phyloP scores from a whole-genome alignment of 2,113 vertebrate species.

The Furnarius figulus region DNA sequence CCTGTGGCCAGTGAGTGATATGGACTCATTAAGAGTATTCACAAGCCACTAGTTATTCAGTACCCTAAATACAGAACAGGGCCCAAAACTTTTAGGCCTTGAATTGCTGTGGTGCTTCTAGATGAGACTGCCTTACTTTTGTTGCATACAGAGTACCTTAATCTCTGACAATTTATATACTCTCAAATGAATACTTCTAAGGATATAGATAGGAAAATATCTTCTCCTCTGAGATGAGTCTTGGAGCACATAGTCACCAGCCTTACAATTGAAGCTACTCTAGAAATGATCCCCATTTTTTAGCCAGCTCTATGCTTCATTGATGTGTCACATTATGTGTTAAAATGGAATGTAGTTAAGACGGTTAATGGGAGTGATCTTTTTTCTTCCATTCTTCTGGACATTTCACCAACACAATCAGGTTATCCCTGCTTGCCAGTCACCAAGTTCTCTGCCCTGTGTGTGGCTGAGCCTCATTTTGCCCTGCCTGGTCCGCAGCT shows the following conservation, averaged over 20 bases:
- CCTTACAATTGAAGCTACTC: not conserved
- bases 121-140: not conserved
- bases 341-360: not conserved
- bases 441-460: rapidly evolving
- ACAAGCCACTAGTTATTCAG: not conserved
- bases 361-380: not conserved
- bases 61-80: not conserved
- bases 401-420: not conserved
- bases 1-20: not conserved
- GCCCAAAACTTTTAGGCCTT: not conserved
- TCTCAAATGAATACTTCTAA: not conserved
- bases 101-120: not conserved
- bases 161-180: rapidly evolving
- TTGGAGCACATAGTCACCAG: not conserved
- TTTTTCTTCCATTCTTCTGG: not conserved
- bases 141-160: not conserved
- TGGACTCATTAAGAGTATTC: not conserved
- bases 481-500: not conserved
- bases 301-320: not conserved
- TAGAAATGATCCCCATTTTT: not conserved
- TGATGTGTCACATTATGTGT: no score
- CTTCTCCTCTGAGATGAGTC: not conserved
- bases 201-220: not conserved
- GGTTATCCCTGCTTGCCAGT: not conserved
- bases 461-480: not conserved